Conservation (phyloP, 2,113 vertebrate genomes). For the Suricata suricatta region DNA sequence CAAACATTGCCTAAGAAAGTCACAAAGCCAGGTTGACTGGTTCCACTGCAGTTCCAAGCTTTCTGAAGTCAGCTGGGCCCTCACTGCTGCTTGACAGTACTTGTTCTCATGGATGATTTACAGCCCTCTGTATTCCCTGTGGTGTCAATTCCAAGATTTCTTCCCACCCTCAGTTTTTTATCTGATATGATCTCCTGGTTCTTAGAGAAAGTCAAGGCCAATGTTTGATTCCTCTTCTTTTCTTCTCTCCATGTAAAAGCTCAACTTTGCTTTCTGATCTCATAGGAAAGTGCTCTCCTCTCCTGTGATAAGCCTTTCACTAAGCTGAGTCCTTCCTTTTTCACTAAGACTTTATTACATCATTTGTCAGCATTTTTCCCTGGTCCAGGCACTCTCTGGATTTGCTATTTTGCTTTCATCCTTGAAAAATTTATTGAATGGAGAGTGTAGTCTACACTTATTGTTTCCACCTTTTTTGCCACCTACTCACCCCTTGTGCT, state of each 20-base stretch:
- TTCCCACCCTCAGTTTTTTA: not conserved
- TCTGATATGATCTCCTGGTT: not conserved
- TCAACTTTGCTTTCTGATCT: not conserved
- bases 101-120: constrained; percentile 51
- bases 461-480: not conserved
- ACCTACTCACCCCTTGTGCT: not conserved
- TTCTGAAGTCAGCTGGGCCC: constrained; percentile 4
- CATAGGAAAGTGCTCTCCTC: rapidly evolving
- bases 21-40: constrained; percentile 63
- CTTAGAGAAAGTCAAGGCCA: not conserved
- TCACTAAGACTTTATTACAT: not conserved
- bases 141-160: not conserved
- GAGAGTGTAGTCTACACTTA: not conserved
- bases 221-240: not conserved
- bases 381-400: not conserved
- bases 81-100: not conserved
- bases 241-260: not conserved
- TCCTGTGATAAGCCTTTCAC: not conserved
- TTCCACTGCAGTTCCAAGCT: constrained; percentile 22
- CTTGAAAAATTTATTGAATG: not conserved
- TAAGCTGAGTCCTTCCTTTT: not conserved
- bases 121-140: not conserved
- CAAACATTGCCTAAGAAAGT: constrained; percentile 51
- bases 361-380: not conserved
- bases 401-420: not conserved